A percentile compares a stretch with the other conserved stretches of the same genome.
Conservation (phyloP, 2,797 vertebrate species). For the Sebastes diaconus region DNA sequence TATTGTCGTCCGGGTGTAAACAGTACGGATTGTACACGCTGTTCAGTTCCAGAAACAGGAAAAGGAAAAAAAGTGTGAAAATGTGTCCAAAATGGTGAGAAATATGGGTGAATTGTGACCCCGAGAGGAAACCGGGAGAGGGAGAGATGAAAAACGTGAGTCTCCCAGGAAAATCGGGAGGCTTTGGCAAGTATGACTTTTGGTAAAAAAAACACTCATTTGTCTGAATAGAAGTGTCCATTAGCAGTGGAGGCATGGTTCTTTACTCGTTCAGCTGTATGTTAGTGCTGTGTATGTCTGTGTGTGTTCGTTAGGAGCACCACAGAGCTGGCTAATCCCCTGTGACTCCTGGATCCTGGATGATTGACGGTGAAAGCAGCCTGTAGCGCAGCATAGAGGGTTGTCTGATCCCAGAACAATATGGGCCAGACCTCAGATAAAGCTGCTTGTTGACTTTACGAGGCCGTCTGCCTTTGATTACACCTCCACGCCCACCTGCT, state of each 20-base stretch:
- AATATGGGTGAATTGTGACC: too few species aligned
- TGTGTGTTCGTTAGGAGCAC: neutral
- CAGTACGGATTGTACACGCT: too few species aligned
- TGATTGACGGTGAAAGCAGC: slow-evolving; percentile 33
- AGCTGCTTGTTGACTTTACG: slow-evolving; percentile 55
- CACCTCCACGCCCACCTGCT: slow-evolving; percentile 32
- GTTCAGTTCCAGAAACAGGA: too few species aligned
- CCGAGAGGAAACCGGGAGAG: too few species aligned
- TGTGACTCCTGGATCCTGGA: neutral
- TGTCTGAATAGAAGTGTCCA: neutral
- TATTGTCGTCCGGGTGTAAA: too few species aligned
- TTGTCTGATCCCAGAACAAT: slow-evolving; percentile 50
- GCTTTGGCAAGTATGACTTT: neutral
- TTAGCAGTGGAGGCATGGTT: neutral
- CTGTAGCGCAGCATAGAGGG: neutral
- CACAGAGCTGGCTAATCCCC: slow-evolving; percentile 29
- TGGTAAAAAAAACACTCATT: neutral
- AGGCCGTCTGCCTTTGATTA: slow-evolving; percentile 52
- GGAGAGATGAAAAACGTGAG: too few species aligned
- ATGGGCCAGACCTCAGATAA: slow-evolving; percentile 41
- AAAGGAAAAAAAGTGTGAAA: too few species aligned
- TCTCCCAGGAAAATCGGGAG: too few species aligned
- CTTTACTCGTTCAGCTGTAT: neutral
- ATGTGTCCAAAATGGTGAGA: too few species aligned
- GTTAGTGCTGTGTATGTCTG: neutral